These are phyloP conservation scores for Synanthedon formicaeformis DNA, from an alignment of 2,888 invertebrate species.

Conservation along the genomic window DNA sequence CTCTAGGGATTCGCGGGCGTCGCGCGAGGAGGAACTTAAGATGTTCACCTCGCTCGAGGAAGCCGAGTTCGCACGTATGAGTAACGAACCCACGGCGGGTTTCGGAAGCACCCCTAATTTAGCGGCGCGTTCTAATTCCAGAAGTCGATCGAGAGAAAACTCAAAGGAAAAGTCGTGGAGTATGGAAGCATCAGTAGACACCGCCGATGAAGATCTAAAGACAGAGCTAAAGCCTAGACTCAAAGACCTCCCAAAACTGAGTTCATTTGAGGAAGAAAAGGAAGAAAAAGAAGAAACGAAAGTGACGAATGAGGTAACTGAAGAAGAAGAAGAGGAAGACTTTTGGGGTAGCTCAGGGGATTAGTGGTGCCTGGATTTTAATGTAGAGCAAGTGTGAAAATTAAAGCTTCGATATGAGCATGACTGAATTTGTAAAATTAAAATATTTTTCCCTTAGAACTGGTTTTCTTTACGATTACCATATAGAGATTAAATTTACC, in stretches of 20 bases:
- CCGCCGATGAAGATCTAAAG: constrained; percentile 23
- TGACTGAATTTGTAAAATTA: constrained; percentile 57
- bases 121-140: constrained; percentile 65
- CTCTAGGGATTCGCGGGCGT: constrained; percentile 71
- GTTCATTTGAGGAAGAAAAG: constrained; percentile 55
- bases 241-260: constrained; percentile 42
- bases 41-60: constrained; percentile 75
- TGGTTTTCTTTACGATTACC: constrained; percentile 39
- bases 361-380: constrained; percentile 36
- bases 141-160: constrained; percentile 63
- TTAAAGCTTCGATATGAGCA: constrained; percentile 49
- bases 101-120: constrained; percentile 63
- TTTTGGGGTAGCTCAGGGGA: constrained; percentile 62
- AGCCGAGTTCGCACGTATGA: constrained; percentile 65
- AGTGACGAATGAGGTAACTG: constrained; percentile 54
- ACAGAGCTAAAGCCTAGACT: constrained; percentile 24
- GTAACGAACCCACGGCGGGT: constrained; percentile 24
- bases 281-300: constrained; percentile 29
- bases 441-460: constrained; percentile 38
- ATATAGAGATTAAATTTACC: constrained; percentile 4
- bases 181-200: constrained; percentile 33
- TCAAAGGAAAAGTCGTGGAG: constrained; percentile 40
- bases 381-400: constrained; percentile 23
- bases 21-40: constrained; percentile 74
- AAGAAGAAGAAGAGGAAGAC: constrained; percentile 39